phyloP scores from a whole-genome alignment of 2,113 vertebrate genomes.

The Corythornis cristatus region DNA sequence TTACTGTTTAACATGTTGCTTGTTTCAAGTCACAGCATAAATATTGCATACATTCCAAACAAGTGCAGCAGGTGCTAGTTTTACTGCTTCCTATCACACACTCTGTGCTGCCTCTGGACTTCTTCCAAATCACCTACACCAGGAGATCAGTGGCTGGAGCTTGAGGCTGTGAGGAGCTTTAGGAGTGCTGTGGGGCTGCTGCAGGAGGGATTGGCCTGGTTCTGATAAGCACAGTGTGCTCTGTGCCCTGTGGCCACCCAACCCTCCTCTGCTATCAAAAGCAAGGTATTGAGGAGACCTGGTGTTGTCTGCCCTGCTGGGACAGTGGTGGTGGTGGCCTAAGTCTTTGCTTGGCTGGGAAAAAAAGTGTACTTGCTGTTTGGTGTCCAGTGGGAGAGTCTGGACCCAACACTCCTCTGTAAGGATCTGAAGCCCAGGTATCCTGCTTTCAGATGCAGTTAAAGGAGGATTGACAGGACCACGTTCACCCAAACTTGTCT shows the following conservation, averaged over 20 bases:
- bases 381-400: not conserved
- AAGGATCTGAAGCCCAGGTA: not conserved
- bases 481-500: not conserved
- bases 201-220: not conserved
- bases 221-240: not conserved
- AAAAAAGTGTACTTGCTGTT: not conserved
- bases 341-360: not conserved
- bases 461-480: not conserved
- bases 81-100: rapidly evolving
- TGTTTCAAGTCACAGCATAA: not conserved
- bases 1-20: not conserved
- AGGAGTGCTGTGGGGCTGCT: rapidly evolving
- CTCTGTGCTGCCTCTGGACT: not conserved
- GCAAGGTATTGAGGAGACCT: rapidly evolving
- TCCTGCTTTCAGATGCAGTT: not conserved
- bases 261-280: not conserved
- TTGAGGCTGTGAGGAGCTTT: not conserved
- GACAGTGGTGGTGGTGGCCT: not conserved
- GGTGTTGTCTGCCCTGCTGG: not conserved
- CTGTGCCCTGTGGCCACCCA: rapidly evolving
- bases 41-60: rapidly evolving
- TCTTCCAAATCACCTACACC: no score
- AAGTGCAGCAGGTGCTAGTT: not conserved
- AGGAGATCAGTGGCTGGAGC: not conserved
- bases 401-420: rapidly evolving